Conservation (phyloP, 2,113 vertebrate genomes). For the Plectropomus leopardus region DNA sequence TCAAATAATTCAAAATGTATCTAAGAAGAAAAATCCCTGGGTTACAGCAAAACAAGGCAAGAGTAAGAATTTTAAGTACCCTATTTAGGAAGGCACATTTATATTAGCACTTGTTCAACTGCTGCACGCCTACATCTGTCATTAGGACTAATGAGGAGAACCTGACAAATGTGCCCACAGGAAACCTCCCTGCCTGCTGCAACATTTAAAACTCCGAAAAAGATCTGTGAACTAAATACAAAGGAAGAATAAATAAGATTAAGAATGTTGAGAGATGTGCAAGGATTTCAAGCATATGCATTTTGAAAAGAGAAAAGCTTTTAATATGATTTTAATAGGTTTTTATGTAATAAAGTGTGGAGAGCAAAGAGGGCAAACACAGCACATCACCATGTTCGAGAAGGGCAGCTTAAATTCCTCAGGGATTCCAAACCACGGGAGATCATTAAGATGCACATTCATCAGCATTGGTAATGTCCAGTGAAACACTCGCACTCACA, state of each 20-base stretch:
- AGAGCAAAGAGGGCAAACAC: constrained; percentile 13
- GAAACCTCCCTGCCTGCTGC: background rate
- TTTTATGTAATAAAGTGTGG: background rate
- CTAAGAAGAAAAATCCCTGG: background rate
- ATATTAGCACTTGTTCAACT: background rate
- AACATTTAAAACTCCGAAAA: background rate
- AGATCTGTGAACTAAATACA: no score
- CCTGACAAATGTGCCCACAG: background rate
- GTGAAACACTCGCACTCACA: background rate
- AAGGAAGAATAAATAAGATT: background rate
- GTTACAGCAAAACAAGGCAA: background rate
- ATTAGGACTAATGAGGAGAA: background rate
- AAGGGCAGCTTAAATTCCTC: constrained; percentile 20
- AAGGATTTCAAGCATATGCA: background rate
- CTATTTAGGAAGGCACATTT: background rate
- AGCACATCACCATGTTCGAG: constrained; percentile 57
- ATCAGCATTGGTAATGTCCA: constrained; percentile 56
- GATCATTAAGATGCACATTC: constrained; percentile 63
- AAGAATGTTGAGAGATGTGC: background rate
- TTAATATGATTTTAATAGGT: background rate
- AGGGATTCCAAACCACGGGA: constrained; percentile 6
- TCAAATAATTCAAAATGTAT: background rate
- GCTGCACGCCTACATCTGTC: no score
- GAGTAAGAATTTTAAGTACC: no score
- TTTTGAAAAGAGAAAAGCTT: background rate